phyloP scores from a whole-genome alignment of 2,888 invertebrate species.

The Phaonia tiefii region DNA sequence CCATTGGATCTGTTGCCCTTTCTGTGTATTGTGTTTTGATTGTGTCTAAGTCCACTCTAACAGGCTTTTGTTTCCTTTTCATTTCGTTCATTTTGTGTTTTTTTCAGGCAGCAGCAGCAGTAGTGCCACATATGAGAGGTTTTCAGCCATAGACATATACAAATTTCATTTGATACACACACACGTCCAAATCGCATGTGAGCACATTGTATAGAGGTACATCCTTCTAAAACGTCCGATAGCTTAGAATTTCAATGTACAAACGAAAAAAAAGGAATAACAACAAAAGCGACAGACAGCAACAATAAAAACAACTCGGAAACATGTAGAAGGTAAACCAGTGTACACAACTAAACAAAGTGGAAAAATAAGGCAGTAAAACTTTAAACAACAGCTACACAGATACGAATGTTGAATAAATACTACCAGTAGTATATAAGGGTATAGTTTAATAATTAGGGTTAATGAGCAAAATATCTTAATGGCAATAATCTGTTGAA shows the following conservation, averaged over 20 bases:
- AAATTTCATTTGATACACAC: not conserved
- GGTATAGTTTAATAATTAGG: no score
- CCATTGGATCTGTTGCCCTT: conserved; percentile 1
- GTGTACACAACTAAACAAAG: conserved; percentile 22
- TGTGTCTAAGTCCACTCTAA: conserved; percentile 31
- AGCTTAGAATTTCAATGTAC: conserved; percentile 29
- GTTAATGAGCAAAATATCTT: no score
- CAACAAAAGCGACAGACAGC: not conserved
- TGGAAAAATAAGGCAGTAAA: conserved; percentile 30
- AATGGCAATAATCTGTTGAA: no score
- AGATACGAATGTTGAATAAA: not conserved
- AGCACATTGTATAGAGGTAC: not conserved
- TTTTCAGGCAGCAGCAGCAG: no score
- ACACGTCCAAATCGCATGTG: not conserved
- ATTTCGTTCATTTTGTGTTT: no score
- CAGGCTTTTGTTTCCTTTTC: conserved; percentile 21
- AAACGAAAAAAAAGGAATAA: conserved; percentile 4
- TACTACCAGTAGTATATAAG: not conserved
- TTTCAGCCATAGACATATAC: not conserved
- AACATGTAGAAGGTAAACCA: conserved; percentile 33
- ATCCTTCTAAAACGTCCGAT: not conserved
- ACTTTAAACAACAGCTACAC: conserved; percentile 22
- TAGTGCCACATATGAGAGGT: not conserved
- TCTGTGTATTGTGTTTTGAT: not conserved
- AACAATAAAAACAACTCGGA: not conserved